Evolutionary conservation across 1,140 invertebrate genomes (phyloP), one percentile per base, ranked within the genome.

Genomic region (Drosophila hydei): DNA sequence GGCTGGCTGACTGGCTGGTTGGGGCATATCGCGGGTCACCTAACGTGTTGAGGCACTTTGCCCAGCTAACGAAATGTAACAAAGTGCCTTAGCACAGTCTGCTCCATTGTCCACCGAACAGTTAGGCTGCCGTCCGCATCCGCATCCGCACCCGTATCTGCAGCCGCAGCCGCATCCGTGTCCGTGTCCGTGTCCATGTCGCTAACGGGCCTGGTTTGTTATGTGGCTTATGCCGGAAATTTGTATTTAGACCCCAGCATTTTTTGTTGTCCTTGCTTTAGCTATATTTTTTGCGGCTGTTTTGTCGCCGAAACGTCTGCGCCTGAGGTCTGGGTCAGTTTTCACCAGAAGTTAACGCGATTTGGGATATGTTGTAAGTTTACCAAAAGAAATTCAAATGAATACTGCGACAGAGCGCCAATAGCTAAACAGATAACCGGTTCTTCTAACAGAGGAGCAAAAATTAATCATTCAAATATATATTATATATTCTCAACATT

Each of bases 41-140:
- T 51, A 80, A 87, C 76, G 81, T 85, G 80, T 80, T 85, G 80
- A 88, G 81, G 81, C 81, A 88, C 81, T 88, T 81, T 88, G 83
- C 60, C 63, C 69, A 83, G 81, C 75, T 88, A 87, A 88, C 81
- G 77, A 85, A 85, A 87, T 85, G 81, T 85, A 85, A 87, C 81
- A 85, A 87, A 85, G 81, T 85, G 74, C 61, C 59, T 43, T 48
- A 56, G 25, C 61, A 36, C 48, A 54, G 21, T 64, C 36, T 36
- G 52, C n/a, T 16, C 38, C 14, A 42, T 42, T 42, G 38, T 42
- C 38, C 38, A 42, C 5, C 38, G 1, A 2, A n/a, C 38, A 6
- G n/a, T 7, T 16, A 12, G 4, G 14, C 38, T 14, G 5, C 38
- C 38, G 16, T 16, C 14, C 38, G 11, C 38, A 16, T 16, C 38